These are phyloP conservation scores for Loxodonta africana DNA, from an alignment of 2,113 vertebrate genomes.

Conservation along the genomic window DNA sequence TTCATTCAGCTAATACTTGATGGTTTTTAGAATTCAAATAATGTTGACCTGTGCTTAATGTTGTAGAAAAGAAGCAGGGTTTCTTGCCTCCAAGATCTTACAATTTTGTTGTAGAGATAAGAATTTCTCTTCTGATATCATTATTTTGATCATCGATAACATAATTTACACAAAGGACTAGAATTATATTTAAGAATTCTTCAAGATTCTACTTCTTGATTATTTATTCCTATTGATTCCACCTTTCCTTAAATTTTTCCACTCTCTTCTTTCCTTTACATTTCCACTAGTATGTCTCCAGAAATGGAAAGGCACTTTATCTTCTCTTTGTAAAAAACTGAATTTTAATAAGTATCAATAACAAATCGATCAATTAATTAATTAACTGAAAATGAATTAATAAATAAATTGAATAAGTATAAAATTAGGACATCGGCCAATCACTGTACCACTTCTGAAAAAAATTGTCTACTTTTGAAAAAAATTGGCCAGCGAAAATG, in stretches of 20 bases:
- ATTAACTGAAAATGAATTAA: too few species aligned
- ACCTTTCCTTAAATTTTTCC: neutral
- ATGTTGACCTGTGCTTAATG: neutral
- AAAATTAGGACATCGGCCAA: neutral
- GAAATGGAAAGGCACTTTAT: neutral
- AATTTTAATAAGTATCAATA: neutral
- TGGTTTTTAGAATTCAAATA: neutral
- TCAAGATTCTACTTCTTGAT: neutral
- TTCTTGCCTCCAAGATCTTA: conserved; percentile 5
- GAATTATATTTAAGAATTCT: neutral
- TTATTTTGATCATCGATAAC: conserved; percentile 9
- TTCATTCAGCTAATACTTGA: neutral
- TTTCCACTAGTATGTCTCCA: neutral
- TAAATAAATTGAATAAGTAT: neutral
- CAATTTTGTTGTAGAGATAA: neutral
- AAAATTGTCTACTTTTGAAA: too few species aligned
- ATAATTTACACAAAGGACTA: neutral
- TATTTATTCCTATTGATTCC: neutral
- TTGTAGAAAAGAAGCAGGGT: neutral
- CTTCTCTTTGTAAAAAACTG: neutral
- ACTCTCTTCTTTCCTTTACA: neutral
- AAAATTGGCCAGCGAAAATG: too few species aligned
- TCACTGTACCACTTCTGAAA: neutral
- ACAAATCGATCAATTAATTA: too few species aligned
- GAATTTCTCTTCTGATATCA: neutral